These are phyloP conservation scores for Amniataba percoides DNA, from an alignment of 2,797 vertebrate genomes.

Conservation along the genomic window DNA sequence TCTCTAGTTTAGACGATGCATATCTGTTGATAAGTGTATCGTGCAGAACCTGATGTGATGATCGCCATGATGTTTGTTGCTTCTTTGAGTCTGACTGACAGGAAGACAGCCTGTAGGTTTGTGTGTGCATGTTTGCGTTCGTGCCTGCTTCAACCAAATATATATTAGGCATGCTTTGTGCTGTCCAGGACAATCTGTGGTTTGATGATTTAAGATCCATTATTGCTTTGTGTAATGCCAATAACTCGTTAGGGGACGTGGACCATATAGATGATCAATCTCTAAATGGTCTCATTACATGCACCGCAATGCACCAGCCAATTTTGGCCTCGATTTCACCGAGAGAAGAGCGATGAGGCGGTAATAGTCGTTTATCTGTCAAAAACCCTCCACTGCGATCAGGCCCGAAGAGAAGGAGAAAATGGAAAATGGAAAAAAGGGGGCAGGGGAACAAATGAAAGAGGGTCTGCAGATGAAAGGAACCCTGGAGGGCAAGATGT, in stretches of 20 bases:
- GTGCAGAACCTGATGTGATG: neutral
- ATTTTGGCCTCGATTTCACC: constrained; percentile 51
- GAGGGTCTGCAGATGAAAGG: constrained; percentile 33
- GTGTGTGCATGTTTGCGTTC: neutral
- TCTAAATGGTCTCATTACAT: constrained; percentile 73
- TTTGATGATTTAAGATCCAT: constrained; percentile 48
- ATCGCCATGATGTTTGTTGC: constrained; percentile 8
- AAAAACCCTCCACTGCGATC: constrained; percentile 39
- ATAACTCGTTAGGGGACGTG: constrained; percentile 52
- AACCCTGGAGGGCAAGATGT: constrained; percentile 10
- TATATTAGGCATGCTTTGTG: constrained; percentile 39
- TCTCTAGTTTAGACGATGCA: neutral
- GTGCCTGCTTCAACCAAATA: constrained; percentile 13
- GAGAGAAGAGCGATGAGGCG: constrained; percentile 46
- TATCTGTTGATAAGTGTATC: neutral
- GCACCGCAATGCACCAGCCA: constrained; percentile 57
- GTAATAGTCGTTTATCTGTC: constrained; percentile 69
- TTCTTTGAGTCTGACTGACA: neutral
- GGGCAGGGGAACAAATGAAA: constrained; percentile 18
- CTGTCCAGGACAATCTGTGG: constrained; percentile 29
- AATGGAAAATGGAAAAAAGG: constrained; percentile 29
- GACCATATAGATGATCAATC: constrained; percentile 68
- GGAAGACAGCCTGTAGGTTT: neutral
- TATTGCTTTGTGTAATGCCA: constrained; percentile 53
- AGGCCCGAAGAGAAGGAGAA: constrained; percentile 25